These are phyloP conservation scores for Palythoa grandis DNA, from an alignment of 92 coral and sea anemone species.

Conservation along the genomic window DNA sequence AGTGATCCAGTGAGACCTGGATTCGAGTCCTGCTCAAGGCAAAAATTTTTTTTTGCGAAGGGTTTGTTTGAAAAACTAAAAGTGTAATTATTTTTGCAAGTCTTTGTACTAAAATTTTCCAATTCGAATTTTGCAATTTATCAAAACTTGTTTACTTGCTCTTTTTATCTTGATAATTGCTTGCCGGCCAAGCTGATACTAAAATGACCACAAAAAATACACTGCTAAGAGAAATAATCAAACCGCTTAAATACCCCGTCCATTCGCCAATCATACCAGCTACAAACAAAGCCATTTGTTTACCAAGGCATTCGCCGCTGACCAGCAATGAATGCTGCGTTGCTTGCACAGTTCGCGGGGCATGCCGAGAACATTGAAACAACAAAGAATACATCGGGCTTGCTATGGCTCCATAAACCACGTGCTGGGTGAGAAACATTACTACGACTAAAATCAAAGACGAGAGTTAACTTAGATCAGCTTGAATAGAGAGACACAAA, in stretches of 20 bases:
- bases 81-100: too few species aligned
- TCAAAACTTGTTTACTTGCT: background rate
- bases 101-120: too few species aligned
- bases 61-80: too few species aligned
- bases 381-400: constrained; percentile 80
- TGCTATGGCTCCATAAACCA: constrained; percentile 87
- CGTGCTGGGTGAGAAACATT: constrained; percentile 66
- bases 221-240: constrained; percentile 55
- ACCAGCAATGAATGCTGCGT: constrained; percentile 83
- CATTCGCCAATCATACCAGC: constrained; percentile 81
- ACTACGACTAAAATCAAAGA: constrained; percentile 38
- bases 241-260: constrained; percentile 67
- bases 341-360: constrained; percentile 70
- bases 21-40: too few species aligned
- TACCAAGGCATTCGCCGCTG: constrained; percentile 85
- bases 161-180: background rate
- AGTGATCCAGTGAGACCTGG: too few species aligned
- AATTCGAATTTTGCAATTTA: too few species aligned
- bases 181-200: constrained; percentile 46
- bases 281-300: constrained; percentile 70
- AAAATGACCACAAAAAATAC: constrained; percentile 55
- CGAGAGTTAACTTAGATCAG: background rate
- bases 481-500: too few species aligned
- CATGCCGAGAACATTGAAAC: constrained; percentile 70
- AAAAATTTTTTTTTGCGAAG: too few species aligned